Conservation (phyloP, 2,888 invertebrate species). For the Dryocosmus kuriphilus region DNA sequence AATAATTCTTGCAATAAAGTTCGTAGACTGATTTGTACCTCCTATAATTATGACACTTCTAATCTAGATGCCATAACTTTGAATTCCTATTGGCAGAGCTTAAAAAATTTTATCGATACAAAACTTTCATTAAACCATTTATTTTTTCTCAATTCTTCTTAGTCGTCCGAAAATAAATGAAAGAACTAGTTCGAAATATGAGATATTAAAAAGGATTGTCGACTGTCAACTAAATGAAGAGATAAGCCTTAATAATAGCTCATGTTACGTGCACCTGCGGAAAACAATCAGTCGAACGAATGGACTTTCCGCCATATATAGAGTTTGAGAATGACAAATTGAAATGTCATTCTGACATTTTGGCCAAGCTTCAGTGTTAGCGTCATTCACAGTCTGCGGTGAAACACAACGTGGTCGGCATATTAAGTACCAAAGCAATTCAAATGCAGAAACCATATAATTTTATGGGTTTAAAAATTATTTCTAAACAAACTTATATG, state of each 20-base stretch:
- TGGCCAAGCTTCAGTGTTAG: constrained; percentile 50
- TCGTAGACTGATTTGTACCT: too few relatives aligned
- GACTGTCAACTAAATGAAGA: constrained; percentile 42
- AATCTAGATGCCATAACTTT: constrained; percentile 24
- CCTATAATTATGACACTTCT: too few relatives aligned
- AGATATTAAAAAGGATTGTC: constrained; percentile 41
- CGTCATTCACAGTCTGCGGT: constrained; percentile 50
- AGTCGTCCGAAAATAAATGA: neutral
- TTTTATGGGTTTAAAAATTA: constrained; percentile 22
- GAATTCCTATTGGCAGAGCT: neutral
- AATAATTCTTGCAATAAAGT: too few relatives aligned
- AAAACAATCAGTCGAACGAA: constrained; percentile 52
- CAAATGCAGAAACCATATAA: neutral
- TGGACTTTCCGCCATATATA: constrained; percentile 52
- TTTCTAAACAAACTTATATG: neutral
- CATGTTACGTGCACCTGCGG: constrained; percentile 46
- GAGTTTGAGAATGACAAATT: constrained; percentile 56
- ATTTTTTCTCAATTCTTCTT: neutral
- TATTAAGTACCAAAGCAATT: constrained; percentile 31
- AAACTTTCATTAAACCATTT: neutral
- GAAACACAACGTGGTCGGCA: constrained; percentile 47
- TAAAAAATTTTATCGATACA: neutral
- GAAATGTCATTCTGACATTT: constrained; percentile 55
- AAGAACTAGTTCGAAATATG: constrained; percentile 3
- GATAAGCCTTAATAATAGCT: constrained; percentile 48